Base-by-base conservation (phyloP, 2,113 vertebrate species). In the Calidris pugnax region DNA sequence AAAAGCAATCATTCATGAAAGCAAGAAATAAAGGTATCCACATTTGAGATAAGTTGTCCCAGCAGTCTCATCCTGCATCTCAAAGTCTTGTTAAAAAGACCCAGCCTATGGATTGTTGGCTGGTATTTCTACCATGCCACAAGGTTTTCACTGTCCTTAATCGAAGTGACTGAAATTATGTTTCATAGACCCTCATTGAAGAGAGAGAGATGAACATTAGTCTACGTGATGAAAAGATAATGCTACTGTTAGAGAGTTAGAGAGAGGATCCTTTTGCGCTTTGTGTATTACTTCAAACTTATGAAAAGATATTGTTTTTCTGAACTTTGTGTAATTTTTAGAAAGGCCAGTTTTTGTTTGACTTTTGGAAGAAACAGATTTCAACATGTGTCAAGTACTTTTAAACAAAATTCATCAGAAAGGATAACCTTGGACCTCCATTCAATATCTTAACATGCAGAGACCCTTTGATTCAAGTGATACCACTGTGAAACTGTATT, bases 351-450 rank as follows among this genome's bases (percentile, higher is more conserved):
- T 21, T 92, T 90, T 93, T 95, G 89, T 94, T 79, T 94, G 83
- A 81, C 90, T 89, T 88, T 66, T 78, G 51, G 17, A 87, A 92
- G 77, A 95, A 95, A 78, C 27, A 84, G 13, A 76, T 95, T 90
- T 95, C 76, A 85, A 95, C 64, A 80, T 51, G 22, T 95, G 92
- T 89, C 80, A 89, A 75, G 53, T 53, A 64, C 27, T 96, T 94
- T 79, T 90, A 97, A 97, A 93, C 84, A 95, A 94, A 95, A 91
- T 95, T 80, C 12, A 81, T 95, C 75, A 95, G 92, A 91, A 91
- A 89, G 62, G 87, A 90, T 96, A 96, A 93, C 91, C 89, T 93
- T 91, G 57, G 69, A 96, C 89, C 81, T 89, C n/a, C 13, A 69
- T 95, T 93, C 66, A 88, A 57, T 94, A 85, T 73, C 85, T 93